Evolutionary conservation across 2,888 invertebrate genomes (phyloP).

Genomic region (Magallana nippona): DNA sequence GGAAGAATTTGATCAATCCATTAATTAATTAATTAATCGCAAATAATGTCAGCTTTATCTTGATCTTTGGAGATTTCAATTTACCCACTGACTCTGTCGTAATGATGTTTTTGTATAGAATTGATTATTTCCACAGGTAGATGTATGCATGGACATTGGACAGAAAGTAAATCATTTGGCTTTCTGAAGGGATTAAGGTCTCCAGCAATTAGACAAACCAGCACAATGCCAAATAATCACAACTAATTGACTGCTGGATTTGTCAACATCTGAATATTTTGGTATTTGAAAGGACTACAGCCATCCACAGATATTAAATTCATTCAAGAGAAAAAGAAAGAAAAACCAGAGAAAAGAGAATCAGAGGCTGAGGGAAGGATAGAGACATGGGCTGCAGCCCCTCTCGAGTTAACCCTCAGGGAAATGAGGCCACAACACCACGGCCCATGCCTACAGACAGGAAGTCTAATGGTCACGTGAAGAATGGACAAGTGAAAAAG

Average conservation of each 20-base stretch:
- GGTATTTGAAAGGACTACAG: too few species aligned
- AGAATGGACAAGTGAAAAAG: constrained; percentile 38
- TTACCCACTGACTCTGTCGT: neutral
- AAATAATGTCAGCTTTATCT: neutral
- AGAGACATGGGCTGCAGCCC: constrained; percentile 61
- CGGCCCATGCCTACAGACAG: constrained; percentile 49
- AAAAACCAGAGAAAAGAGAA: neutral
- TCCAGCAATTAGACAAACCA: neutral
- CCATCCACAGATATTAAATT: too few species aligned
- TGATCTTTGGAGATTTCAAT: neutral
- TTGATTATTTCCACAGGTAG: constrained; percentile 21
- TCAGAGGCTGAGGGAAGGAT: neutral
- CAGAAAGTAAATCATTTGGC: neutral
- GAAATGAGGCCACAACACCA: constrained; percentile 50
- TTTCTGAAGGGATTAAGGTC: neutral
- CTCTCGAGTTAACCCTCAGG: constrained; percentile 58
- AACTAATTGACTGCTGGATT: neutral
- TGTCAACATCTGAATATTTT: too few species aligned
- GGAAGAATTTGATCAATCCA: too few species aligned
- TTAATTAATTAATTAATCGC: too few species aligned
- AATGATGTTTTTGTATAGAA: neutral
- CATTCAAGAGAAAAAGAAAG: too few species aligned
- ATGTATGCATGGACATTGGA: too few species aligned
- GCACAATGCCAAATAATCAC: constrained; percentile 5
- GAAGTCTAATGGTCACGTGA: constrained; percentile 38